Conservation (phyloP, 2,797 vertebrate genomes). For the Cossypha polioptera region DNA sequence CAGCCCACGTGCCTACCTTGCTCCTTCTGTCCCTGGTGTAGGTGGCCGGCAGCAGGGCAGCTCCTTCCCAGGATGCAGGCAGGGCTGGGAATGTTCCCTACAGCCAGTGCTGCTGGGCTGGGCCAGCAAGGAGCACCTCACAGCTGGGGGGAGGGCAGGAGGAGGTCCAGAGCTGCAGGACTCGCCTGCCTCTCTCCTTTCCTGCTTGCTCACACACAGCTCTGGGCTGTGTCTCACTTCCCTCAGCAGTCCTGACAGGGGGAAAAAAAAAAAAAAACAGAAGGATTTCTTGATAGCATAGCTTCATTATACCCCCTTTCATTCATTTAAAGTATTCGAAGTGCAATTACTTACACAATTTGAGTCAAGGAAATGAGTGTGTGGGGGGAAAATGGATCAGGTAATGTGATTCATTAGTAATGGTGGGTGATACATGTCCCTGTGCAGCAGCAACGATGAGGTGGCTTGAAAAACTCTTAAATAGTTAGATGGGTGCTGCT, state of each 20-base stretch:
- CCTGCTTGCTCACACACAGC: background rate
- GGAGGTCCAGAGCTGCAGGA: background rate
- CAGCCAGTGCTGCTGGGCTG: background rate
- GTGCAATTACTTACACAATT: conserved; percentile 25
- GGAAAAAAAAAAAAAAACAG: background rate
- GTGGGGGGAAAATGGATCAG: conserved; percentile 28
- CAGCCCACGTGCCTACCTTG: background rate
- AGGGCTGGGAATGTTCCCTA: background rate
- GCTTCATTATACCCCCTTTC: conserved; percentile 9
- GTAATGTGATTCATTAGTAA: conserved; percentile 38
- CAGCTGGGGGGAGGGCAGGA: background rate
- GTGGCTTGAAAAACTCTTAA: background rate
- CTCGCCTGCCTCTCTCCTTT: background rate
- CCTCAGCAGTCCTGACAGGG: background rate
- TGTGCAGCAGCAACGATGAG: background rate
- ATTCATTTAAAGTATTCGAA: conserved; percentile 42
- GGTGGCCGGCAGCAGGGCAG: fast-evolving
- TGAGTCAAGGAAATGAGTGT: conserved; percentile 23
- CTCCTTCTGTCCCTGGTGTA: background rate
- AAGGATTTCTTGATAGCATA: background rate
- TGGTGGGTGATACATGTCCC: background rate
- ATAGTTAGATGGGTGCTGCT: background rate
- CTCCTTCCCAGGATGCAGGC: background rate
- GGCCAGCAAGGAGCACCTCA: background rate
- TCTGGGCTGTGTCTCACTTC: background rate